Percentiles rank a stretch among this genome's conserved stretches.
Evolutionary conservation across 2,888 invertebrate species (phyloP).

Genomic region (Coenonympha arcania): DNA sequence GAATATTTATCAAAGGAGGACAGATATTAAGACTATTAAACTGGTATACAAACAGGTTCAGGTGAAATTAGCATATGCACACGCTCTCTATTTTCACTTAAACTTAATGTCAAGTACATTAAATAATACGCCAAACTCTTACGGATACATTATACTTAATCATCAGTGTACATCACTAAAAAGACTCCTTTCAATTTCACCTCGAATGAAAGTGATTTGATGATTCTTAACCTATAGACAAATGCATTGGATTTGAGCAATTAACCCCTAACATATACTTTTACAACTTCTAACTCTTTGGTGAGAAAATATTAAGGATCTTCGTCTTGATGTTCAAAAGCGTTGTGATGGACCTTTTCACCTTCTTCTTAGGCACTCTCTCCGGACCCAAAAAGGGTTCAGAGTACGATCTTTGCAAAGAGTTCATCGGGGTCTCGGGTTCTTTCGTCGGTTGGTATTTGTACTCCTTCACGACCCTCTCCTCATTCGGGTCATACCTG

Average conservation of each 20-base stretch:
- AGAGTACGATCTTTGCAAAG: slow-evolving; percentile 55
- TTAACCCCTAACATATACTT: slow-evolving; percentile 34
- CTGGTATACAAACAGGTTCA: slow-evolving; percentile 9
- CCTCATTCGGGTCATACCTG: slow-evolving; percentile 63
- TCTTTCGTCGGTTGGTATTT: slow-evolving; percentile 60
- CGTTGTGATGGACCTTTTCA: slow-evolving; percentile 65
- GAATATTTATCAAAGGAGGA: not conserved
- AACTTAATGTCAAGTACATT: slow-evolving; percentile 16
- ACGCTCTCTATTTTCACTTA: slow-evolving; percentile 11
- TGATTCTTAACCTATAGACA: slow-evolving; percentile 34
- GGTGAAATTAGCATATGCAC: not conserved
- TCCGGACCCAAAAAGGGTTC: slow-evolving; percentile 61
- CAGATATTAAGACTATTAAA: not conserved
- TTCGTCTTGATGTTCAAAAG: slow-evolving; percentile 65
- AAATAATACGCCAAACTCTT: slow-evolving; percentile 22
- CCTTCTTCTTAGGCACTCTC: slow-evolving; percentile 60
- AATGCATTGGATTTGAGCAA: slow-evolving; percentile 71
- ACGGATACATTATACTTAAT: not conserved
- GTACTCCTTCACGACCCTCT: slow-evolving; percentile 66
- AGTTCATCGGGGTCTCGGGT: slow-evolving; percentile 31
- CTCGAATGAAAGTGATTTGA: slow-evolving; percentile 7
- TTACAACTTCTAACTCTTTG: slow-evolving; percentile 51
- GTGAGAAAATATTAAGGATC: slow-evolving; percentile 62
- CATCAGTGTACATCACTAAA: not conserved
- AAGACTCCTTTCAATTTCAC: not conserved